Base-by-base conservation (phyloP, 1,140 invertebrate genomes). In the Anastrepha obliqua region DNA sequence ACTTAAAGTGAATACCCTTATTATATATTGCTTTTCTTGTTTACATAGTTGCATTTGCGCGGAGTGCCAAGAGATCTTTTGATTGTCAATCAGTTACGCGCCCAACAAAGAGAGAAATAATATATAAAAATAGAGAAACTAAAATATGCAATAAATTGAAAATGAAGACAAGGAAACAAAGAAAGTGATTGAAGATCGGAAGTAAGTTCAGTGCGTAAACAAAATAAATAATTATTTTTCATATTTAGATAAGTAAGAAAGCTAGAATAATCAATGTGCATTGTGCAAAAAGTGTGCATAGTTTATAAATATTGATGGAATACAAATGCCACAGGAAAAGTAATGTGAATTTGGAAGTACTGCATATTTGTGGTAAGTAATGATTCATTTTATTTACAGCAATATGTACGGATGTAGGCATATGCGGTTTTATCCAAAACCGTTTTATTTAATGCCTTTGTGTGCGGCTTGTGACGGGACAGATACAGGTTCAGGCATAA, bases 401-500 rank as follows among this genome's bases (percentile, higher is more conserved):
- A 39, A 44, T 70, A 47, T 29, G 42, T n/a, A n/a, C n/a, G n/a
- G n/a, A 47, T 74, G 20, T 67, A 67, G 11, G 29, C 1, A 29
- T 39, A 74, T 81, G 47, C 47, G n/a, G 74, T 55, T 81, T 55
- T 81, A 81, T n/a, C 17, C n/a, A 2, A 81, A 81, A 81, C 74
- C 74, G 74, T 55, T 81, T 81, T 55, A 20, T 81, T 81, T 58
- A 81, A 11, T 81, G 74, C 47, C 17, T 81, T 81, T 81, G 74
- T 81, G 51, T 81, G 44, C 29, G 17, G 44, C 20, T 55, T 81
- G 60, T 62, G 13, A 62, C 9, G 74, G n/a, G 8, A 81, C 20
- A 17, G 11, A 29, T 81, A 20, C 74, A 81, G n/a, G 74, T 81
- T 51, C 42, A 81, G 74, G 2, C 13, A 44, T 44, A 44, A 51